A percentile compares a stretch with the other conserved stretches of the same genome.
Conservation (phyloP, 2,888 invertebrate genomes). For the Cheilosia impressa region DNA sequence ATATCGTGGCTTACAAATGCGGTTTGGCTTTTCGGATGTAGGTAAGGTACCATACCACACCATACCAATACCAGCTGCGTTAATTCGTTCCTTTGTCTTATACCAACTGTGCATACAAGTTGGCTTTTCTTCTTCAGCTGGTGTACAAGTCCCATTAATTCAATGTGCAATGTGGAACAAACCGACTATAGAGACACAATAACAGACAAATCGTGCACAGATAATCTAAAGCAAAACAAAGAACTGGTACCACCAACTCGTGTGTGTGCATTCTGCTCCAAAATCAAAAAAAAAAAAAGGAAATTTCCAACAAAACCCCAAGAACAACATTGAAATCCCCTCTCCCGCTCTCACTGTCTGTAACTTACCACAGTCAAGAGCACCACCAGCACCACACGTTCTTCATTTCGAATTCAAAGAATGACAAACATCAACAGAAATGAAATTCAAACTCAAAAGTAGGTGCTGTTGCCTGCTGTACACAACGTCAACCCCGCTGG, state of each 20-base stretch:
- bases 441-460: slow-evolving; percentile 52
- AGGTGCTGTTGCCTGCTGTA: slow-evolving; percentile 22
- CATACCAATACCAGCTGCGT: slow-evolving; percentile 37
- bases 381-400: slow-evolving; percentile 60
- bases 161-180: slow-evolving; percentile 15
- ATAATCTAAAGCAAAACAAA: slow-evolving; percentile 53
- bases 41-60: not conserved
- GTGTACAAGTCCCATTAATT: slow-evolving; percentile 14
- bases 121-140: not conserved
- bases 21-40: slow-evolving; percentile 18
- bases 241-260: slow-evolving; percentile 4
- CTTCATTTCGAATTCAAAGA: slow-evolving; percentile 59
- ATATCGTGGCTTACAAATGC: slow-evolving; percentile 13
- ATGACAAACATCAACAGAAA: slow-evolving; percentile 68
- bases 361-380: slow-evolving; percentile 61
- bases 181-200: slow-evolving; percentile 27
- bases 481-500: slow-evolving; percentile 14
- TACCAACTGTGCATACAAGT: not conserved
- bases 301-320: not conserved
- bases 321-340: slow-evolving; percentile 4
- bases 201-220: slow-evolving; percentile 62
- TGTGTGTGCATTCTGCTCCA: slow-evolving; percentile 7
- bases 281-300: not conserved
- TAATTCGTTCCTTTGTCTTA: slow-evolving; percentile 51
- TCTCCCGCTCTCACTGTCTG: slow-evolving; percentile 4